A percentile compares a stretch with the other conserved stretches of the same genome.
phyloP scores from a whole-genome alignment of 2,888 invertebrate species.

The Catocala nupta region DNA sequence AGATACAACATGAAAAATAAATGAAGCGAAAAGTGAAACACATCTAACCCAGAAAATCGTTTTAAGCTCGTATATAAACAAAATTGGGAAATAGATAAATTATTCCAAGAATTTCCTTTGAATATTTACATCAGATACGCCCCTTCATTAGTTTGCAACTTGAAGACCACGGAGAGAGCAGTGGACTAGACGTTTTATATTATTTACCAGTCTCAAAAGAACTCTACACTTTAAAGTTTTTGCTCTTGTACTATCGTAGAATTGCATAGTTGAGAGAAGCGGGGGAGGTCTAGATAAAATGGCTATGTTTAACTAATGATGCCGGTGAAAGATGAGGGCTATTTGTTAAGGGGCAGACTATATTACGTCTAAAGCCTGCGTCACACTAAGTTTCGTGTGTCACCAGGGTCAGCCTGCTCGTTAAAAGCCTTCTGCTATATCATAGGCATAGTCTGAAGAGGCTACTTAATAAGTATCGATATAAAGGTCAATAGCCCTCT shows the following conservation, averaged over 20 bases:
- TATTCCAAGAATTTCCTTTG: slow-evolving; percentile 37
- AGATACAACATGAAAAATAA: not conserved
- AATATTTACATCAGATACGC: slow-evolving; percentile 51
- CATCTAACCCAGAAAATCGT: no score
- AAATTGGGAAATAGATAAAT: slow-evolving; percentile 16
- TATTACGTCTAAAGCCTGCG: slow-evolving; percentile 35
- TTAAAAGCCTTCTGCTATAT: slow-evolving; percentile 17
- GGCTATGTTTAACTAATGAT: slow-evolving; percentile 68
- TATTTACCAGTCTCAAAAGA: slow-evolving; percentile 45
- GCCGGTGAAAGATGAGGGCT: slow-evolving; percentile 69
- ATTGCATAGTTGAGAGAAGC: slow-evolving; percentile 20
- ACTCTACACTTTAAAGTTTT: slow-evolving; percentile 38
- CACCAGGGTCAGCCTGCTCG: slow-evolving; percentile 8
- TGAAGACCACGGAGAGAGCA: slow-evolving; percentile 55
- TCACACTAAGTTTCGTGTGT: slow-evolving; percentile 35
- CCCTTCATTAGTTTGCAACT: slow-evolving; percentile 67
- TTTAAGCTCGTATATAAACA: not conserved
- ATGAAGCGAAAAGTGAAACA: not conserved
- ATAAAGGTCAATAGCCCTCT: no score
- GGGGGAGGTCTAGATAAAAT: slow-evolving; percentile 47
- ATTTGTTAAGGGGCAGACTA: slow-evolving; percentile 65
- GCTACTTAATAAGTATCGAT: not conserved
- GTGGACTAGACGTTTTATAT: slow-evolving; percentile 61
- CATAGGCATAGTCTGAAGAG: not conserved
- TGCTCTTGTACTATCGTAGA: slow-evolving; percentile 22